A percentile compares a stretch with the other conserved stretches of the same genome.
These are phyloP conservation scores for Formica selysi DNA, from an alignment of 1,140 invertebrate genomes.

Conservation along the genomic window DNA sequence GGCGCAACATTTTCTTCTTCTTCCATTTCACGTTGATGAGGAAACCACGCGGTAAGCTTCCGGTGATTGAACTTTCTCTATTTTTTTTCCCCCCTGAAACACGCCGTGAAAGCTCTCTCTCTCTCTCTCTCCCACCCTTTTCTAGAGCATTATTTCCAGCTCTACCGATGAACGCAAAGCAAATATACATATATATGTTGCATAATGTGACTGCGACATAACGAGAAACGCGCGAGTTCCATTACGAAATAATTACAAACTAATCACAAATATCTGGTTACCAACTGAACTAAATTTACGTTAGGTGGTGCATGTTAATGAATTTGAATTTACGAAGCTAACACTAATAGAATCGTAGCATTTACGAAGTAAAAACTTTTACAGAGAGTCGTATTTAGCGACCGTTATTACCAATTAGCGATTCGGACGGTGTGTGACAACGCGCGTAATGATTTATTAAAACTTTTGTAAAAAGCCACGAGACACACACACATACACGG, in stretches of 20 bases:
- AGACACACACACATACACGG: background rate
- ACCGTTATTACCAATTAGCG: slow-evolving; percentile 43
- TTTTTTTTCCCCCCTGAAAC: background rate
- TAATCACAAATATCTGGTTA: slow-evolving; percentile 63
- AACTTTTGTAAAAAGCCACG: slow-evolving; percentile 18
- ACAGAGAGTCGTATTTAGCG: background rate
- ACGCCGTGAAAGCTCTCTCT: background rate
- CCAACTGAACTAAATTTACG: slow-evolving; percentile 37
- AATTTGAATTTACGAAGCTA: slow-evolving; percentile 49
- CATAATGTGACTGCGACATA: background rate
- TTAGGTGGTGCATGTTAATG: slow-evolving; percentile 46
- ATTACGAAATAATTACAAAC: slow-evolving; percentile 62
- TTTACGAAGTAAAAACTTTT: slow-evolving; percentile 37
- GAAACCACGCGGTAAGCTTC: slow-evolving; percentile 35
- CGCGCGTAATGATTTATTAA: slow-evolving; percentile 50
- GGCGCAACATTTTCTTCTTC: slow-evolving; percentile 2
- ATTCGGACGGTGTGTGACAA: background rate
- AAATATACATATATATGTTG: background rate
- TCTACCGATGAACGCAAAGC: background rate
- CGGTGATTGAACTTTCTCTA: slow-evolving; percentile 46
- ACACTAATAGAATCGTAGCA: slow-evolving; percentile 40
- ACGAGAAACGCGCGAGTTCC: slow-evolving; percentile 37
- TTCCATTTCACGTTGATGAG: background rate
- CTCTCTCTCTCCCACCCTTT: too few species aligned
- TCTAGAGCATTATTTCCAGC: slow-evolving; percentile 18